These are phyloP conservation scores for Danaus melanippus DNA, from an alignment of 1,140 invertebrate species.

Conservation along the genomic window DNA sequence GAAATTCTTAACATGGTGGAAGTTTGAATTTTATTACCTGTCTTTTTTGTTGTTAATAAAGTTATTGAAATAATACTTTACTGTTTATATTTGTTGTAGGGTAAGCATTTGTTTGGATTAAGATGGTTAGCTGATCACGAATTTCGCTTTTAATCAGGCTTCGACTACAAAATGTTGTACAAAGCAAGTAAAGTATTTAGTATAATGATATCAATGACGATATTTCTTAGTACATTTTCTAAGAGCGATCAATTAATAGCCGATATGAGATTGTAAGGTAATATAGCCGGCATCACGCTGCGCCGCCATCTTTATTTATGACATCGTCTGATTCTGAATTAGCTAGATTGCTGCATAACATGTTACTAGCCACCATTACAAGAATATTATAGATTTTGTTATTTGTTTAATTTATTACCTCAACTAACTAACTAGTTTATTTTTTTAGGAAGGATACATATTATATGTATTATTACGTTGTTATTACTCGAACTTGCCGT, in stretches of 20 bases:
- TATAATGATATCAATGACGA: slow-evolving; percentile 22
- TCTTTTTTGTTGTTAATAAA: too few relatives aligned
- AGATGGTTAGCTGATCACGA: too few relatives aligned
- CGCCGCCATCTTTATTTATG: slow-evolving; percentile 17
- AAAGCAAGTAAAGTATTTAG: too few relatives aligned
- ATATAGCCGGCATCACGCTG: slow-evolving; percentile 24
- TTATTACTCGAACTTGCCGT: too few relatives aligned
- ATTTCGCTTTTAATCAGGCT: too few relatives aligned
- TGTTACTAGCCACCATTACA: slow-evolving; percentile 16
- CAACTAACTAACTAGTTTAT: background rate
- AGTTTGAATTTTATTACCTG: too few relatives aligned
- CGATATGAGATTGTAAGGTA: slow-evolving; percentile 15
- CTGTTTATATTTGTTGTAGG: too few relatives aligned
- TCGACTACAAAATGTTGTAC: too few relatives aligned
- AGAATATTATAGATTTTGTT: slow-evolving; percentile 15
- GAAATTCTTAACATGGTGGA: slow-evolving; percentile 1
- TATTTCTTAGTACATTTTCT: slow-evolving; percentile 12
- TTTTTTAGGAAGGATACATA: too few relatives aligned
- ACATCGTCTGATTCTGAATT: slow-evolving; percentile 12
- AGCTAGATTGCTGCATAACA: slow-evolving; percentile 18
- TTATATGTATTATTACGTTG: too few relatives aligned
- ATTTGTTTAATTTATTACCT: slow-evolving; percentile 17
- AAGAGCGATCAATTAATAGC: slow-evolving; percentile 24
- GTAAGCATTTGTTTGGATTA: too few relatives aligned
- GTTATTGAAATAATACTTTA: too few relatives aligned